Evolutionary conservation across 1,140 invertebrate genomes (phyloP), one percentile per base, ranked within the genome.

Genomic region (Ceratina australensis): DNA sequence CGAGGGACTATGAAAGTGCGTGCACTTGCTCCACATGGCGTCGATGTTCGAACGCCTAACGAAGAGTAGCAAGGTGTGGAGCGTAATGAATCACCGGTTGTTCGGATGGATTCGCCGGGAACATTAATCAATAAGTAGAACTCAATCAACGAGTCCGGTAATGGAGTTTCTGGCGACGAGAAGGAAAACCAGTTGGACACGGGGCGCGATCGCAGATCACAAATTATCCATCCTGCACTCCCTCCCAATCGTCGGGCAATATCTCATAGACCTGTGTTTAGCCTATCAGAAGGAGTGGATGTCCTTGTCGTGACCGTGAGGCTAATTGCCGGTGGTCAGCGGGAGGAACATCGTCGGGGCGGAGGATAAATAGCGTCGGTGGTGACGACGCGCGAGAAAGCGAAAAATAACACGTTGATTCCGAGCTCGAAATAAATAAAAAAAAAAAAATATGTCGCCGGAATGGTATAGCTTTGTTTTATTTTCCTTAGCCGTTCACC

Each of bases 231-330:
- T 80, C 80, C 72, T 69, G 78, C 79, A 50, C 20, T 63, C 72
- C 64, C 67, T 7, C 54, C n/a, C 33, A 75, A 84, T 85, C 87
- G 64, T 60, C 75, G 71, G 63, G 83, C 74, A 82, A 86, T 88
- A 88, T 87, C 81, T 89, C 86, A 86, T 87, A 87, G 85, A 86
- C 77, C 85, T 87, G 84, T 85, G 87, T 89, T 90, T 89, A 89
- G 88, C 86, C 86, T 88, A 90, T 89, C 87, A 83, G 33, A 42
- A 82, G 78, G 88, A 90, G 80, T 90, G 88, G 89, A 90, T 90
- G 89, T 90, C 89, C 89, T 90, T 90, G 89, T 88, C 85, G 85
- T 79, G 88, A 82, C 89, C 88, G 80, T 90, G 87, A 87, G 81
- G 84, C 88, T 90, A 90, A 90, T 90, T 89, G 89, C 88, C 83